These are phyloP conservation scores for Drosophila teissieri DNA, from an alignment of 1,140 invertebrate genomes.

Conservation along the genomic window DNA sequence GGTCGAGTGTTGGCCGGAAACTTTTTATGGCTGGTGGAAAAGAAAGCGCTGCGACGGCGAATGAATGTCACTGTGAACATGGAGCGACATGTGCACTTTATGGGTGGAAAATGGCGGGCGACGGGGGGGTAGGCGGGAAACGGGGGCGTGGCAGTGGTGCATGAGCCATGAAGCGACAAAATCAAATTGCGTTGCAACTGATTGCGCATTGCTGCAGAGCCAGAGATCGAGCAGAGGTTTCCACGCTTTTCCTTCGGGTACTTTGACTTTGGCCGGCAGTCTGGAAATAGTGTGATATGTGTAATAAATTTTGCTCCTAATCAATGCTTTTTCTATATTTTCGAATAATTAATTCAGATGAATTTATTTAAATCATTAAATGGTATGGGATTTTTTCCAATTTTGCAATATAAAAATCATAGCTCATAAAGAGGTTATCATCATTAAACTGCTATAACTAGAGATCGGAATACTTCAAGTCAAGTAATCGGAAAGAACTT, in stretches of 20 bases:
- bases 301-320: no score
- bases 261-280: background rate
- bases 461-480: no score
- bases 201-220: slow-evolving; percentile 70
- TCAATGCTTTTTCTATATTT: no score
- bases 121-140: background rate
- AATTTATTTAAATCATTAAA: no score
- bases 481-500: background rate
- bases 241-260: background rate
- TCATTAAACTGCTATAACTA: no score
- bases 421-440: no score
- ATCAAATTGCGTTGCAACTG: slow-evolving; percentile 81
- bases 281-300: background rate
- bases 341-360: no score
- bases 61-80: slow-evolving; percentile 83
- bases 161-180: slow-evolving; percentile 80
- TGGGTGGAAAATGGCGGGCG: slow-evolving; percentile 38
- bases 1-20: slow-evolving; percentile 42
- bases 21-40: slow-evolving; percentile 72
- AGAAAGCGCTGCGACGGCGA: slow-evolving; percentile 74
- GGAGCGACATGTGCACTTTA: slow-evolving; percentile 83
- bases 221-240: slow-evolving; percentile 23
- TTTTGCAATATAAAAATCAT: no score
- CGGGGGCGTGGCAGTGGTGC: slow-evolving; percentile 16
- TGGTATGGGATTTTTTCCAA: no score